Conservation (phyloP, 2,888 invertebrate species). For the Sicus ferrugineus region DNA sequence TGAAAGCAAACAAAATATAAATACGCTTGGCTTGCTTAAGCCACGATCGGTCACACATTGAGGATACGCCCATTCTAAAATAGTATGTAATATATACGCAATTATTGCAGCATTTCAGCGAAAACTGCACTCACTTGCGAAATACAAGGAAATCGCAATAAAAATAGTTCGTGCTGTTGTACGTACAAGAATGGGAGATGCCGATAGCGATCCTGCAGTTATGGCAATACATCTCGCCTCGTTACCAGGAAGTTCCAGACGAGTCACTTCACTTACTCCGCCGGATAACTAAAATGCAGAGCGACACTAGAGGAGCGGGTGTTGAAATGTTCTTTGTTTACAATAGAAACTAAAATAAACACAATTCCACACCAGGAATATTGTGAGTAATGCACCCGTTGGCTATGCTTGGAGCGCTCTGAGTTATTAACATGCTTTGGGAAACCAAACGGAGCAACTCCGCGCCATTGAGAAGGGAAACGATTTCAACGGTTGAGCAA, state of each 20-base stretch:
- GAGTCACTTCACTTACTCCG: constrained; percentile 1
- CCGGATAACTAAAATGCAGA: neutral
- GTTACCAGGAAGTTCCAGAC: constrained; percentile 23
- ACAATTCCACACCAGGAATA: neutral
- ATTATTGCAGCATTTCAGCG: neutral
- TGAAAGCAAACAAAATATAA: too few species aligned
- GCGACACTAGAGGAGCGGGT: neutral
- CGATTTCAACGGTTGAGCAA: constrained; percentile 20
- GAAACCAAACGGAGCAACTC: constrained; percentile 18
- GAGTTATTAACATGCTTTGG: constrained; percentile 11
- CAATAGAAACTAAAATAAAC: constrained; percentile 11
- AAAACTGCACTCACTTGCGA: neutral
- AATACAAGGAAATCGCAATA: neutral
- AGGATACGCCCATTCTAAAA: too few species aligned
- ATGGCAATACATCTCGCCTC: constrained; percentile 19
- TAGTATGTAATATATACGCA: too few species aligned
- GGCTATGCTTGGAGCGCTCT: constrained; percentile 9
- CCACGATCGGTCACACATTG: too few species aligned
- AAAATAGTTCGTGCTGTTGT: neutral
- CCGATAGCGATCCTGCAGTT: neutral
- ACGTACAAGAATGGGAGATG: neutral
- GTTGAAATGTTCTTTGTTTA: constrained; percentile 12
- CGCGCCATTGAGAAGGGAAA: constrained; percentile 11
- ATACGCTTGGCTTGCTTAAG: too few species aligned
- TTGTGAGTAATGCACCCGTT: constrained; percentile 9